These are phyloP conservation scores for Acrocyrtus sp. DNA, from an alignment of 2,888 invertebrate genomes.

Conservation along the genomic window DNA sequence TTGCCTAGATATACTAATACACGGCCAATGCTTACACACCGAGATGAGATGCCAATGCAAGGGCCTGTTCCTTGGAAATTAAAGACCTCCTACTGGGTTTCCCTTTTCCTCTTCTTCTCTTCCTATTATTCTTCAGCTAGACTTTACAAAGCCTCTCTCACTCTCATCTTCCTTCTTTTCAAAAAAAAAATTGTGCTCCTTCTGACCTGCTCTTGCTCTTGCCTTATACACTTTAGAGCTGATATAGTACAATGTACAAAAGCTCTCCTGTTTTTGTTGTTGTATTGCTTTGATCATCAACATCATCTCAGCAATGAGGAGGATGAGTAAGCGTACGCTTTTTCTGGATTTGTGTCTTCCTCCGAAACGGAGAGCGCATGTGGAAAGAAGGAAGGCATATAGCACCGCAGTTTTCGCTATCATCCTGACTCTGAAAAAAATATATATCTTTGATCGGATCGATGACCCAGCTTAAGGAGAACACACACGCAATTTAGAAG, in stretches of 20 bases:
- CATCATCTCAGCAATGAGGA: conserved; percentile 21
- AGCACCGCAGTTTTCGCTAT: background rate
- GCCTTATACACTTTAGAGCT: too few species aligned
- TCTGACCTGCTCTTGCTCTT: conserved; percentile 33
- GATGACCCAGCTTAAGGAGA: conserved; percentile 43
- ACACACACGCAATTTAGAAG: conserved; percentile 8
- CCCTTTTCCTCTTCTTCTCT: conserved; percentile 52
- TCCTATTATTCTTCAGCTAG: conserved; percentile 33
- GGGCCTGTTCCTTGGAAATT: conserved; percentile 63
- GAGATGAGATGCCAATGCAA: conserved; percentile 64
- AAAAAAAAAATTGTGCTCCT: conserved; percentile 32
- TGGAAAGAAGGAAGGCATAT: conserved; percentile 4
- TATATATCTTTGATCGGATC: conserved; percentile 44
- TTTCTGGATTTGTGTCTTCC: background rate
- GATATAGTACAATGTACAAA: too few species aligned
- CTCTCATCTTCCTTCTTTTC: conserved; percentile 33
- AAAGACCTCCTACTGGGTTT: conserved; percentile 64
- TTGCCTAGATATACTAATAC: background rate
- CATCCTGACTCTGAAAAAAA: conserved; percentile 3
- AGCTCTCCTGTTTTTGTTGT: too few species aligned
- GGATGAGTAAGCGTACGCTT: conserved; percentile 14
- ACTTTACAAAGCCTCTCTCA: conserved; percentile 20
- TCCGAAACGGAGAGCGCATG: conserved; percentile 15
- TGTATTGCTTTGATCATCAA: too few species aligned
- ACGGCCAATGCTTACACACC: conserved; percentile 46